Evolutionary conservation across 2,888 invertebrate species (phyloP).

Genomic region (Linyphia triangularis): DNA sequence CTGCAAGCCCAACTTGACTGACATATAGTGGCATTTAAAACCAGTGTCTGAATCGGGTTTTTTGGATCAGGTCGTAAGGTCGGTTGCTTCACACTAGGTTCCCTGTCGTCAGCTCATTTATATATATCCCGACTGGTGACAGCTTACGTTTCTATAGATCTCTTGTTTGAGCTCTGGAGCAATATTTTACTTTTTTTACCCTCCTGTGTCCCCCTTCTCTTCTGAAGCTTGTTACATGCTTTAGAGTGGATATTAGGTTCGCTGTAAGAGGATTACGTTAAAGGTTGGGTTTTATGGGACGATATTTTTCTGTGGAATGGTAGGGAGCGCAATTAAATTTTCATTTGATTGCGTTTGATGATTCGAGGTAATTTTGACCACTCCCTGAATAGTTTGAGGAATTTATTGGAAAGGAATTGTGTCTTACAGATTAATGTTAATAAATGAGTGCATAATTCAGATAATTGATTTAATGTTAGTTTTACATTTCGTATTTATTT

Average conservation of each 20-base stretch:
- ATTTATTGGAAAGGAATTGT: too few relatives aligned
- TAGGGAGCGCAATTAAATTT: not conserved
- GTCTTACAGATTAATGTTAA: too few relatives aligned
- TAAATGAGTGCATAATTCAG: too few relatives aligned
- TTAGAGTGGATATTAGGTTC: not conserved
- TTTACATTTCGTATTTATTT: too few relatives aligned
- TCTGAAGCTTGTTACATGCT: not conserved
- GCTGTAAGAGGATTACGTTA: not conserved
- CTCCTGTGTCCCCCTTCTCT: not conserved
- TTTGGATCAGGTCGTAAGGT: constrained; percentile 40
- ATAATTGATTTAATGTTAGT: too few relatives aligned
- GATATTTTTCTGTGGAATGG: not conserved
- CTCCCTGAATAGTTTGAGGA: too few relatives aligned
- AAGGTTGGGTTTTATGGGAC: not conserved
- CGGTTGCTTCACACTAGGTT: constrained; percentile 36
- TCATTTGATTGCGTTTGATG: not conserved
- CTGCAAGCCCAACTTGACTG: constrained; percentile 33
- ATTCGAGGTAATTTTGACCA: too few relatives aligned
- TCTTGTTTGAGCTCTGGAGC: constrained; percentile 8
- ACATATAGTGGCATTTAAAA: constrained; percentile 58
- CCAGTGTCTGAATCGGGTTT: constrained; percentile 1
- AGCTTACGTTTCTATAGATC: constrained; percentile 22
- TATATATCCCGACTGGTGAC: constrained; percentile 1
- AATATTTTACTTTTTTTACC: not conserved
- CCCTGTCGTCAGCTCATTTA: constrained; percentile 69